phyloP scores from a whole-genome alignment of 1,140 invertebrate species.

The Octopus bimaculoides region DNA sequence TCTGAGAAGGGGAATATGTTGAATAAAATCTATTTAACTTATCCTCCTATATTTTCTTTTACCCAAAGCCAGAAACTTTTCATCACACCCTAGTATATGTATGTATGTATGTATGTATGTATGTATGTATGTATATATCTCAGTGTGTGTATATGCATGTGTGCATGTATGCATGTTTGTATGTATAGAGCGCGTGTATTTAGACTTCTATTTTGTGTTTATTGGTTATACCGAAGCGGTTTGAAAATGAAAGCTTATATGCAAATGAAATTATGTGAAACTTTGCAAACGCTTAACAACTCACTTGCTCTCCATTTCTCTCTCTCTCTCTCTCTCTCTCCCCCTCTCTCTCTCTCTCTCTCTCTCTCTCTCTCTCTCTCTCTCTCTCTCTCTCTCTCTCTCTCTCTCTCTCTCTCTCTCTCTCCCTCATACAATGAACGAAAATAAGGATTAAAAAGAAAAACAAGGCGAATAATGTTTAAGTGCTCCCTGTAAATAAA shows the following conservation, averaged over 20 bases:
- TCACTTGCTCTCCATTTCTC: slow-evolving; percentile 12
- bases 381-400: slow-evolving; percentile 25
- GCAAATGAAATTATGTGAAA: background rate
- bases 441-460: background rate
- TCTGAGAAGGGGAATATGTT: too few species aligned
- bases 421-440: background rate
- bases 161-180: slow-evolving; percentile 21
- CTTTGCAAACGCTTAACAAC: background rate
- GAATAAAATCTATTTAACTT: too few species aligned
- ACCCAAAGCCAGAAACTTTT: too few species aligned
- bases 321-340: slow-evolving; percentile 24
- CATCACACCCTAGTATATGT: too few species aligned
- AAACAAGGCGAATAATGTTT: too few species aligned
- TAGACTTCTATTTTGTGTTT: background rate
- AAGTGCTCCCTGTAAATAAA: too few species aligned
- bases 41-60: too few species aligned
- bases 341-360: slow-evolving; percentile 25
- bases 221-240: background rate
- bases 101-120: too few species aligned
- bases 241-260: background rate
- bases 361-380: slow-evolving; percentile 28
- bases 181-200: background rate
- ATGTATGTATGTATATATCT: too few species aligned
- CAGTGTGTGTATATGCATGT: too few species aligned
- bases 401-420: slow-evolving; percentile 25